Percentiles rank a stretch among this genome's conserved stretches.
Evolutionary conservation across 1,140 invertebrate species (phyloP).

Genomic region (Scaptomyza montana): DNA sequence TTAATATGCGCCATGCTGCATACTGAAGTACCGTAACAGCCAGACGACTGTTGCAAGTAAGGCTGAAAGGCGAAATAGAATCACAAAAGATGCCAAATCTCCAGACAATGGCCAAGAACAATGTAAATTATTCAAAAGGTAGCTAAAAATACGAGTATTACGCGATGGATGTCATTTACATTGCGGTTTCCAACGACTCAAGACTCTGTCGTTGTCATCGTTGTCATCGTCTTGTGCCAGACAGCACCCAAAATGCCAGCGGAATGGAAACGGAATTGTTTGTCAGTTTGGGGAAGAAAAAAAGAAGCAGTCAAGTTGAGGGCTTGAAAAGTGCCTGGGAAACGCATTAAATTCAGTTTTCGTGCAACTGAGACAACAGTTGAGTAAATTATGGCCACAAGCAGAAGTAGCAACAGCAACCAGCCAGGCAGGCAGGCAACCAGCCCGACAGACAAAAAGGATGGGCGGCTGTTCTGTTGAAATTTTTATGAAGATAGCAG

Average conservation of each 20-base stretch:
- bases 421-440: not conserved
- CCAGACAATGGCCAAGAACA: constrained; percentile 67
- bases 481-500: constrained; percentile 65
- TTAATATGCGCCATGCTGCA: constrained; percentile 50
- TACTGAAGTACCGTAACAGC: constrained; percentile 14
- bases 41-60: not conserved
- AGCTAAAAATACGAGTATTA: constrained; percentile 61
- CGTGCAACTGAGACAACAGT: constrained; percentile 80
- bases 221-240: constrained; percentile 12
- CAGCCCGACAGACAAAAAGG: constrained; percentile 17
- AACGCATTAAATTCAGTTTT: constrained; percentile 81
- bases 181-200: constrained; percentile 36
- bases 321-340: constrained; percentile 66
- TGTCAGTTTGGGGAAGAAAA: constrained; percentile 7
- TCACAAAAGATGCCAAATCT: constrained; percentile 60
- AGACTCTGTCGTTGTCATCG: constrained; percentile 9
- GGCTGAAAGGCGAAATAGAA: constrained; percentile 28
- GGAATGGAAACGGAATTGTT: constrained; percentile 53
- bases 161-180: constrained; percentile 70
- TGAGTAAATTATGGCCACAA: constrained; percentile 79
- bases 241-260: constrained; percentile 23
- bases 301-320: constrained; percentile 12
- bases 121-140: constrained; percentile 81
- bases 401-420: constrained; percentile 43
- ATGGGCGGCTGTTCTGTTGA: constrained; percentile 56